These are phyloP conservation scores for Myripristis murdjan DNA, from an alignment of 2,797 vertebrate genomes.

Conservation along the genomic window DNA sequence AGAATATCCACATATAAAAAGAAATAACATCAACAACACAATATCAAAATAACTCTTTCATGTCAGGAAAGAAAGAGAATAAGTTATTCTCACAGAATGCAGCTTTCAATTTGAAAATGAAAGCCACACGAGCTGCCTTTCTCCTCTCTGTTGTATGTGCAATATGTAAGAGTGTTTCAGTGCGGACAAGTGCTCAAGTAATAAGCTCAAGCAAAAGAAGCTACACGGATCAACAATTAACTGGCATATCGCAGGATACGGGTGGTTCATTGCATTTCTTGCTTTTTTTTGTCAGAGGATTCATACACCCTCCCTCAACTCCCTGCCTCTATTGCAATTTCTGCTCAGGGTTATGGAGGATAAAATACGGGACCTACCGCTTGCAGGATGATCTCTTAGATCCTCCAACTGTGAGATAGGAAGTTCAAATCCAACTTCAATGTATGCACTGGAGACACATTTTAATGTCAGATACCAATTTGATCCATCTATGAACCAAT, in stretches of 20 bases:
- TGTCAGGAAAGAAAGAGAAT: conserved; percentile 62
- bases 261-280: background rate
- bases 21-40: conserved; percentile 48
- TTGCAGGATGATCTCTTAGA: no score
- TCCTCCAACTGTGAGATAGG: no score
- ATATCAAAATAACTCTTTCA: conserved; percentile 66
- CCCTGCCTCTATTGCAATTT: background rate
- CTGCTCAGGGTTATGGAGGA: background rate
- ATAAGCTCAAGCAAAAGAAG: conserved; percentile 7
- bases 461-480: background rate
- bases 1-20: conserved; percentile 46
- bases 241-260: background rate
- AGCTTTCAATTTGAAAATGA: conserved; percentile 54
- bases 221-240: no score
- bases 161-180: conserved; percentile 42
- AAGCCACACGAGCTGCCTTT: conserved; percentile 29
- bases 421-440: background rate
- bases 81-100: conserved; percentile 46
- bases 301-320: no score
- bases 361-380: background rate
- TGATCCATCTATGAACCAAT: background rate
- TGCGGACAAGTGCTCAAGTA: conserved; percentile 31
- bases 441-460: background rate
- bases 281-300: no score
- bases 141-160: conserved; percentile 22